phyloP scores from a whole-genome alignment of 1,140 invertebrate species.

The Sarcophaga bullata region DNA sequence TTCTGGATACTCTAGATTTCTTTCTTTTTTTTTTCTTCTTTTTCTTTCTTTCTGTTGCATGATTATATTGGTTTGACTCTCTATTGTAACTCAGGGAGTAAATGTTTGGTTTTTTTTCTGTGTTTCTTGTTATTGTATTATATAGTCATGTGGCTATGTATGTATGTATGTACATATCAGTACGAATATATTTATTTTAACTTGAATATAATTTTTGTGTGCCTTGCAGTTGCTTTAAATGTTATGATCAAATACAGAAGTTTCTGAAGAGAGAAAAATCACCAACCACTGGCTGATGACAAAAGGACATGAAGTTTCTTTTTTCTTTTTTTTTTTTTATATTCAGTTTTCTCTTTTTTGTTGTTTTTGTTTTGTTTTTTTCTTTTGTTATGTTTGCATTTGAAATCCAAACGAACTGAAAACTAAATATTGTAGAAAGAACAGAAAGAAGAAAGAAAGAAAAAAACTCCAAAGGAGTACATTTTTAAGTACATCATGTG shows the following conservation, averaged over 20 bases:
- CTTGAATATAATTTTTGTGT: neutral
- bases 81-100: neutral
- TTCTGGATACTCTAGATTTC: neutral
- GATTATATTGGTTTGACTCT: conserved; percentile 14
- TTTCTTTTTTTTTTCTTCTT: too few relatives aligned
- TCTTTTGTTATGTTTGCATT: neutral
- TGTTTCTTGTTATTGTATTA: neutral
- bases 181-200: neutral
- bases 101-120: too few relatives aligned
- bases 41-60: neutral
- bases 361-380: too few relatives aligned
- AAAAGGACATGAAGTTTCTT: conserved; percentile 11
- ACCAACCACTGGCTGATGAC: conserved; percentile 27
- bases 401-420: neutral
- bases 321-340: too few relatives aligned
- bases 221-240: neutral
- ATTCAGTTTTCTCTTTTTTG: neutral
- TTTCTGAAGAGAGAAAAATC: neutral
- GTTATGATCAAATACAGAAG: conserved; percentile 32
- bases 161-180: neutral
- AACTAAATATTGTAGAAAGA: neutral
- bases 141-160: neutral
- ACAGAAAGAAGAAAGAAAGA: neutral
- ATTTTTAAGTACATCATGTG: conserved; percentile 15
- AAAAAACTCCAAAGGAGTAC: neutral